Conservation (phyloP, 37 sponge, comb jelly and placozoan genomes). For the Tethya wilhelma region DNA sequence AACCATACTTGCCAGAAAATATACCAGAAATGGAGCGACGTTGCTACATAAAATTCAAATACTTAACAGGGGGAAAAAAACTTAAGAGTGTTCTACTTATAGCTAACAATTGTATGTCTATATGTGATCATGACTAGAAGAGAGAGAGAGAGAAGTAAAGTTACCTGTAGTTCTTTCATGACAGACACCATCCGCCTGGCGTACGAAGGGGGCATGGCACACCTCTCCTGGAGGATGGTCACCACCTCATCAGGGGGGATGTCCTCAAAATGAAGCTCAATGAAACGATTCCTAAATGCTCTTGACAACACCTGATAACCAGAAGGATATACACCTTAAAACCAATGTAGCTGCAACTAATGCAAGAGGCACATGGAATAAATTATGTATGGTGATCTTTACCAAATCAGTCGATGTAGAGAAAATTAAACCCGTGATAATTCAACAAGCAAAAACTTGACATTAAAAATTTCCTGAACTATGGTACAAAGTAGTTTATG, state of each 20-base stretch:
- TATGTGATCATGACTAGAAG: not conserved
- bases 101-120: not conserved
- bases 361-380: not conserved
- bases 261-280: slow-evolving; percentile 98
- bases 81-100: not conserved
- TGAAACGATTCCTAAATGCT: slow-evolving; percentile 97
- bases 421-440: not conserved
- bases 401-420: not conserved
- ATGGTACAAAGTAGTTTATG: not conserved
- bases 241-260: slow-evolving; percentile 86
- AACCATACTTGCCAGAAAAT: slow-evolving; percentile 97
- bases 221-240: slow-evolving; percentile 77
- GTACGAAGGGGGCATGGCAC: slow-evolving; percentile 88
- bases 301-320: slow-evolving; percentile 78
- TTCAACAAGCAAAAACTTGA: not conserved
- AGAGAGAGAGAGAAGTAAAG: no score
- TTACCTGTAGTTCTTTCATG: slow-evolving; percentile 91
- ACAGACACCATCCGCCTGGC: slow-evolving; percentile 88
- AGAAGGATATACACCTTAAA: not conserved
- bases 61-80: not conserved
- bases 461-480: not conserved
- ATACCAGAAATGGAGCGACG: slow-evolving; percentile 78
- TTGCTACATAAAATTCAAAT: slow-evolving; percentile 38
- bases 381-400: not conserved
- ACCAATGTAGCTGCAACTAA: no score